Base-by-base conservation (phyloP, 2,113 vertebrate genomes). In the Bos indicus region DNA sequence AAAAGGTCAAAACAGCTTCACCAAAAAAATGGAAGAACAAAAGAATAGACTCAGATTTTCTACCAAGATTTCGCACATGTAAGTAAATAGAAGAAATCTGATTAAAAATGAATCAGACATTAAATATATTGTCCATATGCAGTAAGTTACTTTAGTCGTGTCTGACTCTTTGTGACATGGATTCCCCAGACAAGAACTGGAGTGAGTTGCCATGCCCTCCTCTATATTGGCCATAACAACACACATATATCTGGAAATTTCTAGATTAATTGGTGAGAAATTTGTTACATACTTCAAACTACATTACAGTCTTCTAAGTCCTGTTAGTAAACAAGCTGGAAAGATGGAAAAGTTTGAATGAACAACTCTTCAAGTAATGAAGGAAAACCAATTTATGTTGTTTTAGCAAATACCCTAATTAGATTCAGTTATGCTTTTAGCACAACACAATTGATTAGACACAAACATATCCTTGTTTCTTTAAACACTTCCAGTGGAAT, bases 341-440 rank as follows among this genome's bases (percentile, higher is more conserved):
- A 89, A 84, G 5, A 62, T 48, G 10, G 30, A 64, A 87, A 83
- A 21, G 2, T 62, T 83, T 88, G 8, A 83, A 74, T 85, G 9
- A 26, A 62, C 3, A 62, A 33, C 19, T 54, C 7, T 93, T 36
- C 81, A 81, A 48, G 3, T 81, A 82, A 83, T 87, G 26, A 2
- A 64, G 48, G 74, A 77, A 67, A 91, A 93, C 28, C 40, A 89
- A 77, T 74, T 26, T 83, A 36, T 82, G 51, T 0, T 28, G 59
- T 91, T 57, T 90, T 84, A 92, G 8, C 25, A 92, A 88, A 87
- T 74, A 60, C 7, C 94, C 23, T 84, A n/a, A 94, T 82, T 77
- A 10, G 93, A 59, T 15, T 78, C 21, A 90, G 3, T 85, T 95
- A 77, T 0, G 80, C 57, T 89, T 91, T 88, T 77, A 95, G 46